phyloP scores from a whole-genome alignment of 2,113 vertebrate genomes.

The Pavo muticus region DNA sequence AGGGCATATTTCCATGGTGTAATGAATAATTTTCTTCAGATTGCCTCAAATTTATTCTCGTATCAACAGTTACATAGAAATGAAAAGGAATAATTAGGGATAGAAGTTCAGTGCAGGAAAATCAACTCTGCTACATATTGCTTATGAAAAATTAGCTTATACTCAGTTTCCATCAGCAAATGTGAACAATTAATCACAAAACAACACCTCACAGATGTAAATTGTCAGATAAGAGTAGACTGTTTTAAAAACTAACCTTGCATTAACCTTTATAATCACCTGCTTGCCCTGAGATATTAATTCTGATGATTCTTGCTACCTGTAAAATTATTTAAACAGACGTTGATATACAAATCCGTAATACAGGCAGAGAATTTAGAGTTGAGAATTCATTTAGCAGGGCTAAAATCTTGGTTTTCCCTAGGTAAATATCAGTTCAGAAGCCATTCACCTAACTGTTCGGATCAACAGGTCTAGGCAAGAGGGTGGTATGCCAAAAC shows the following conservation, averaged over 20 bases:
- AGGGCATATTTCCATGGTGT: background rate
- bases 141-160: constrained; percentile 36
- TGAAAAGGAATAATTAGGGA: constrained; percentile 39
- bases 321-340: background rate
- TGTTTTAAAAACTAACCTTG: background rate
- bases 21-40: constrained; percentile 19
- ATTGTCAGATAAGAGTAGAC: constrained; percentile 5
- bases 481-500: background rate
- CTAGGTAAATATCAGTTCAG: background rate
- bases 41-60: constrained; percentile 37
- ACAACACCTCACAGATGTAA: background rate
- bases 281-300: background rate
- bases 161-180: background rate
- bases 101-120: constrained; percentile 33
- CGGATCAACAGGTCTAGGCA: background rate
- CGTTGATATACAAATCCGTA: background rate
- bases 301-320: background rate
- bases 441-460: background rate
- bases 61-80: constrained; percentile 46
- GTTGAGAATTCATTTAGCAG: background rate
- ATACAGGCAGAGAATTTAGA: background rate
- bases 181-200: constrained; percentile 30
- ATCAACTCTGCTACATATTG: background rate
- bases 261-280: constrained; percentile 20
- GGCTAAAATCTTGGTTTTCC: background rate